These are phyloP conservation scores for Drosophila dunni DNA, from an alignment of 1,140 invertebrate species.

Conservation along the genomic window DNA sequence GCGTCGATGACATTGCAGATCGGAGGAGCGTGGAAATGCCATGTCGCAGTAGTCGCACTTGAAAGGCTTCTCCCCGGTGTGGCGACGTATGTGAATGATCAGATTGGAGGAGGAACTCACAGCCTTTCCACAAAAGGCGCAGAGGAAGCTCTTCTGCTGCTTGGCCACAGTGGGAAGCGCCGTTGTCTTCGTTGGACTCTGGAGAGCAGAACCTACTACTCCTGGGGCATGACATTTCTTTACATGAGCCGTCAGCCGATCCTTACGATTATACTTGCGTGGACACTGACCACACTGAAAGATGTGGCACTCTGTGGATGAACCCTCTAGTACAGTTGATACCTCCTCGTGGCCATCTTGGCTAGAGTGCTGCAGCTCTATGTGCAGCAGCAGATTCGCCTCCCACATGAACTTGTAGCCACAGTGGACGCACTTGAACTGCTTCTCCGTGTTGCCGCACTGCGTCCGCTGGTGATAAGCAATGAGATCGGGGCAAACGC, in stretches of 20 bases:
- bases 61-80: constrained; percentile 85
- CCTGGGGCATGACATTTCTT: constrained; percentile 65
- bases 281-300: constrained; percentile 86
- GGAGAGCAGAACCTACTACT: neutral
- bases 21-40: constrained; percentile 81
- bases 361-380: constrained; percentile 80
- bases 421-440: constrained; percentile 85
- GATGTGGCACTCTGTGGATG: constrained; percentile 67
- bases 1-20: constrained; percentile 85
- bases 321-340: constrained; percentile 43
- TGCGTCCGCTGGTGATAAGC: constrained; percentile 62
- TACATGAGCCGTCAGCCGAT: constrained; percentile 74
- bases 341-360: constrained; percentile 45
- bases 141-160: constrained; percentile 82
- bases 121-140: constrained; percentile 86
- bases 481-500: constrained; percentile 66
- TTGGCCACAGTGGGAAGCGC: constrained; percentile 30
- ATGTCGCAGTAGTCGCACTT: constrained; percentile 80
- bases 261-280: constrained; percentile 86
- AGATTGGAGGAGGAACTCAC: constrained; percentile 87
- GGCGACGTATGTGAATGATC: constrained; percentile 87
- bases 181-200: neutral
- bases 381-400: constrained; percentile 85
- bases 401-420: constrained; percentile 85
- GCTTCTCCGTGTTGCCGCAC: constrained; percentile 69